phyloP scores from a whole-genome alignment of 1,140 invertebrate genomes.

The Wiebesia pumilae region DNA sequence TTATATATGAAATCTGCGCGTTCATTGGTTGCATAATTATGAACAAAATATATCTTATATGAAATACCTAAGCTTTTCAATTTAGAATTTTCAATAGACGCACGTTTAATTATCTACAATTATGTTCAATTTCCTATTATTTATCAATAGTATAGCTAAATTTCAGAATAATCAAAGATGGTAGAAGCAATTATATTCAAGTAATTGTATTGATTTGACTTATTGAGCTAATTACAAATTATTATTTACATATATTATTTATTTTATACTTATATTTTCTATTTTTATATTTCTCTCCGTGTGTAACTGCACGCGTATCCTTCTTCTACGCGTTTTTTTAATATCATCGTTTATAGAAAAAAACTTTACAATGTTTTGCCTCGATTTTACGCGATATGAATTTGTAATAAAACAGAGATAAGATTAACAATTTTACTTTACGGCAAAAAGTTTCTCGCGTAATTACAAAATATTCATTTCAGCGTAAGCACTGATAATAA shows the following conservation, averaged over 20 bases:
- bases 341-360: neutral
- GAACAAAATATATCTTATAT: too few relatives aligned
- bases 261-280: too few relatives aligned
- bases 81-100: neutral
- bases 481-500: neutral
- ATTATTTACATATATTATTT: too few relatives aligned
- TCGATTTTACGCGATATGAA: conserved; percentile 11
- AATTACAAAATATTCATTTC: neutral
- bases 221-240: too few relatives aligned
- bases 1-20: too few relatives aligned
- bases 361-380: neutral
- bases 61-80: too few relatives aligned
- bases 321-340: neutral
- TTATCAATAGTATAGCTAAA: too few relatives aligned
- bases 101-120: neutral
- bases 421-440: neutral
- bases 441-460: neutral
- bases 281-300: neutral
- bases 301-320: neutral
- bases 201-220: too few relatives aligned
- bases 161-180: too few relatives aligned
- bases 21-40: too few relatives aligned
- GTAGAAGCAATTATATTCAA: too few relatives aligned
- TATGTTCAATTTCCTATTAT: neutral
- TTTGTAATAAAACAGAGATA: neutral